Evolutionary conservation across 2,113 vertebrate species (phyloP).

Genomic region (Heliornis fulica): DNA sequence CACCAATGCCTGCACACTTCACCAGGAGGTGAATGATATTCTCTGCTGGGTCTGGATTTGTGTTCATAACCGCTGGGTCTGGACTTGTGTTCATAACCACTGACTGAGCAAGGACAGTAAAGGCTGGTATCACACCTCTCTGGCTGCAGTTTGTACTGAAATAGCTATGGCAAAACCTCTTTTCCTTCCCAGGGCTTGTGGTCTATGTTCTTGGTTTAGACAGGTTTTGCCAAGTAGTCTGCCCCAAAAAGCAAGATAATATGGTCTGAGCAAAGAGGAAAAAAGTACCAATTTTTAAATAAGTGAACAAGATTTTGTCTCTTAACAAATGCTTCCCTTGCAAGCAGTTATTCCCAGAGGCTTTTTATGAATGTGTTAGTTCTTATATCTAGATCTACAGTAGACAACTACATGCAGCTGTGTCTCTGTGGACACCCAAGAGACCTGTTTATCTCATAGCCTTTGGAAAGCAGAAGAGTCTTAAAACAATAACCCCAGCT

Average conservation of each 20-base stretch:
- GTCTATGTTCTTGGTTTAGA: not conserved
- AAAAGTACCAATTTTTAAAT: not conserved
- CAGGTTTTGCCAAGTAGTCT: not conserved
- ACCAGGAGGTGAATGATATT: not conserved
- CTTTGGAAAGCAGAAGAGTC: not conserved
- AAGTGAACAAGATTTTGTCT: not conserved
- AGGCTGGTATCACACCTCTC: not conserved
- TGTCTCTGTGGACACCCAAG: not conserved
- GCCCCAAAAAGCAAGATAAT: not conserved
- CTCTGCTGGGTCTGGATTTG: not conserved
- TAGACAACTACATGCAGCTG: not conserved
- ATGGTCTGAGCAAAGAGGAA: not conserved
- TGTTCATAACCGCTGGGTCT: accelerated
- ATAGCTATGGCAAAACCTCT: not conserved
- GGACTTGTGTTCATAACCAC: not conserved
- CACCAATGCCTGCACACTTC: not conserved
- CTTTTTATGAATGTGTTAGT: not conserved
- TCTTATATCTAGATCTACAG: not conserved
- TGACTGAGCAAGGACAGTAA: accelerated
- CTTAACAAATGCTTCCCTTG: not conserved
- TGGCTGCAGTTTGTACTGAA: not conserved
- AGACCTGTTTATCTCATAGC: not conserved
- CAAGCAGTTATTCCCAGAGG: not conserved
- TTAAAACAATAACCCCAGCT: not conserved
- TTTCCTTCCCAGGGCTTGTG: not conserved